These are phyloP conservation scores for Tubulanus polymorphus DNA, from an alignment of 2,888 invertebrate species.

Conservation along the genomic window DNA sequence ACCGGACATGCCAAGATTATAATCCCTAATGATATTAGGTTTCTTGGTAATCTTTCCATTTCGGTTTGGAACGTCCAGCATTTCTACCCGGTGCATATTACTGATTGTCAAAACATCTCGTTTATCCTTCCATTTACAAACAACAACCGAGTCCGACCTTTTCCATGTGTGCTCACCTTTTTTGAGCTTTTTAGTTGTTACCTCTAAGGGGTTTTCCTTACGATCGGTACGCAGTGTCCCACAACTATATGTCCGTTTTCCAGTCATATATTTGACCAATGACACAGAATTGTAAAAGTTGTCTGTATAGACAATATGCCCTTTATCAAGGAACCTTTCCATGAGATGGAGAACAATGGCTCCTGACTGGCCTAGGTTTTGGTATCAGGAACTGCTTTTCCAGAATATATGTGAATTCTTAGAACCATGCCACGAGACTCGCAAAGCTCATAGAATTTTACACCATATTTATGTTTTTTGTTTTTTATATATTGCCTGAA, in stretches of 20 bases:
- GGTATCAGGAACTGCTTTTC: not conserved
- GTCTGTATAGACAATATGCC: not conserved
- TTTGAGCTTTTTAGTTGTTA: constrained; percentile 36
- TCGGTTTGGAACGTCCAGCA: constrained; percentile 8
- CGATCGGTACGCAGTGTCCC: constrained; percentile 44
- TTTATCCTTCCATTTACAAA: constrained; percentile 41
- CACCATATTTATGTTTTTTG: constrained; percentile 10
- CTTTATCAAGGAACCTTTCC: not conserved
- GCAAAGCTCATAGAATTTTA: not conserved
- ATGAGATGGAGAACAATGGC: not conserved
- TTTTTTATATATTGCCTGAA: constrained; percentile 9
- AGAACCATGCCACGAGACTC: not conserved
- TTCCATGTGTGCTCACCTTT: constrained; percentile 25
- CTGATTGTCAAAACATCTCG: constrained; percentile 37
- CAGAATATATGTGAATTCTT: not conserved
- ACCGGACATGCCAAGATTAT: constrained; percentile 40
- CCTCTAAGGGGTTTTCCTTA: constrained; percentile 35
- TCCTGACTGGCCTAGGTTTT: not conserved
- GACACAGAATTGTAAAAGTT: constrained; percentile 7
- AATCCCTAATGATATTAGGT: constrained; percentile 25
- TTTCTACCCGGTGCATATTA: constrained; percentile 31
- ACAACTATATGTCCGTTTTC: not conserved
- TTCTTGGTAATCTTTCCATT: constrained; percentile 7
- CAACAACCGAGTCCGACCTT: constrained; percentile 28
- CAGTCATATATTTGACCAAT: not conserved